Conservation (phyloP, 2,888 invertebrate genomes). For the Cristatella mucedo region DNA sequence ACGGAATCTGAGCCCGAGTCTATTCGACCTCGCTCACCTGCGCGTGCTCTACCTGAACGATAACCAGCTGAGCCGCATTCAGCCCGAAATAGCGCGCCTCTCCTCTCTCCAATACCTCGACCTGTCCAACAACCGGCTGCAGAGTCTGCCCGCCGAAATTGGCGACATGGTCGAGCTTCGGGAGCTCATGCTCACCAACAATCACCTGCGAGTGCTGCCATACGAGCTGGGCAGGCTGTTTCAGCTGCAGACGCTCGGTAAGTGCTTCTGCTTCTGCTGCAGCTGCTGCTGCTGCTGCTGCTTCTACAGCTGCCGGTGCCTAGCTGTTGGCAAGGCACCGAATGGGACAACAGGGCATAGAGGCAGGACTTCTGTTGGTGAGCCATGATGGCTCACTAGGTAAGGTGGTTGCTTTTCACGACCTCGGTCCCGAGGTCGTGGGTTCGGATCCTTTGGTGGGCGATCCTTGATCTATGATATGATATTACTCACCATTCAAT, state of each 20-base stretch:
- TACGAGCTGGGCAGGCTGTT: slow-evolving; percentile 94
- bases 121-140: slow-evolving; percentile 74
- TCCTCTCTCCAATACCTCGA: slow-evolving; percentile 71
- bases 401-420: too few relatives aligned
- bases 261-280: slow-evolving; percentile 39
- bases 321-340: too few relatives aligned
- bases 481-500: too few relatives aligned
- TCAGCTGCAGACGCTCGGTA: slow-evolving; percentile 77
- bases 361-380: too few relatives aligned
- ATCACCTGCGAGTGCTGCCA: slow-evolving; percentile 78
- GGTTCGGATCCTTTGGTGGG: too few relatives aligned
- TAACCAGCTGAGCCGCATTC: slow-evolving; percentile 77
- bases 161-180: slow-evolving; percentile 89
- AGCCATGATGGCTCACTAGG: too few relatives aligned
- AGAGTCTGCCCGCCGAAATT: slow-evolving; percentile 81
- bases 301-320: too few relatives aligned
- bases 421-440: too few relatives aligned
- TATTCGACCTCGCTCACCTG: slow-evolving; percentile 79
- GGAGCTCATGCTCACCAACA: slow-evolving; percentile 83
- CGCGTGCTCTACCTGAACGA: slow-evolving; percentile 88
- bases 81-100: slow-evolving; percentile 72
- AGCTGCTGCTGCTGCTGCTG: too few relatives aligned
- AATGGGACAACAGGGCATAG: too few relatives aligned
- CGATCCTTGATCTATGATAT: too few relatives aligned
- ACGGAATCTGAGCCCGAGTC: slow-evolving; percentile 72